Base-by-base conservation (phyloP, 2,797 vertebrate species). In the Calcarius lapponicus region DNA sequence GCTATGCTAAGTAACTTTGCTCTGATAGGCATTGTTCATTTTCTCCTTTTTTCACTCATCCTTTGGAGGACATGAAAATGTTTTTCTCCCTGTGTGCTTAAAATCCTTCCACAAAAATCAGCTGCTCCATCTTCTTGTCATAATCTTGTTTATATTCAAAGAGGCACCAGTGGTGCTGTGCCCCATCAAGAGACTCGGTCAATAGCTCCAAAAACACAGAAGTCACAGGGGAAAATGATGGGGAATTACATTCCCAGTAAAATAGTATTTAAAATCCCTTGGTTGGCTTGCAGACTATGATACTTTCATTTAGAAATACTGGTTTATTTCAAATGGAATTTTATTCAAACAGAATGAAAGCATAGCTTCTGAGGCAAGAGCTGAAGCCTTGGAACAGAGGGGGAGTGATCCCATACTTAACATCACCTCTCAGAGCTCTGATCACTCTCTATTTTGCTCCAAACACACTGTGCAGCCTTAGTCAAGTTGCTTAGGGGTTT, bases 121-220 rank as follows among this genome's bases (percentile, higher is more conserved):
- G 75, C 82, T 79, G 61, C 47, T 42, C 13, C 47, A 79, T 72
- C 51, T 64, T 45, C 57, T 83, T 88, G 67, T 88, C 66, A 70
- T 62, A 80, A 73, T n/a, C 82, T 61, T 91, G 43, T 91, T 93
- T 62, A 57, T 81, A 92, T 93, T 93, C 95, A 91, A 89, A 83
- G 34, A 62, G 21, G 73, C 45, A 67, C 54, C 80, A 66, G 50
- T 22, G 53, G 43, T 88, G 57, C 50, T 73, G 24, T 58, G 76
- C 34, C 70, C 45, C 1, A 0, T 66, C 40, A 66, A 78, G 75
- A 94, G 75, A 92, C 22, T 80, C 74, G 53, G 91, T 57, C 78
- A 89, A 78, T 40, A 64, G 64, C 3, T 93, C 38, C 47, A 65
- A 83, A 94, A 69, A 22, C 11, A 4, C 22, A 74, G 14, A 74